phyloP scores from a whole-genome alignment of 2,113 vertebrate species.

The Centropus unirufus region DNA sequence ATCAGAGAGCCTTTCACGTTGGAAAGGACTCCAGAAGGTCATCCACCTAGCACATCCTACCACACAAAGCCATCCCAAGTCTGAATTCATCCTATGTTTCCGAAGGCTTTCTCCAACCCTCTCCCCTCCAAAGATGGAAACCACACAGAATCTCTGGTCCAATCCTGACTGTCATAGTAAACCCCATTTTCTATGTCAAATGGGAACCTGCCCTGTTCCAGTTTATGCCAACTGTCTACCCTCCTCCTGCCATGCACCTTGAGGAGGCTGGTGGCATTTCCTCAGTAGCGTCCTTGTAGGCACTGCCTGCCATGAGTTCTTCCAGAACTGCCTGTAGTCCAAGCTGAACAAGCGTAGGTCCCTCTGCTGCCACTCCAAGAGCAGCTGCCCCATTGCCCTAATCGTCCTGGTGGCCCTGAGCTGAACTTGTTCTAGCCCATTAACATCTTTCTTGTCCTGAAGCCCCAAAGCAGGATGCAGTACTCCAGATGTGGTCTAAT shows the following conservation, averaged over 20 bases:
- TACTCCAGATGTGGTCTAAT: not conserved
- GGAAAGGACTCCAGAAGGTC: not conserved
- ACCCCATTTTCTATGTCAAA: not conserved
- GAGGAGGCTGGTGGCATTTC: not conserved
- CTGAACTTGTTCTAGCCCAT: not conserved
- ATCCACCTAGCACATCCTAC: not conserved
- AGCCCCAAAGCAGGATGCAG: not conserved
- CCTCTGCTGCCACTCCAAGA: not conserved
- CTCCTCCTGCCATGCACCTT: not conserved
- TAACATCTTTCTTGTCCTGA: not conserved
- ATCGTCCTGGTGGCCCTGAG: not conserved
- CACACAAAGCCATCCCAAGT: not conserved
- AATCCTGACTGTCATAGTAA: not conserved
- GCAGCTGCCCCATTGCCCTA: not conserved
- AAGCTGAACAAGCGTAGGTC: not conserved
- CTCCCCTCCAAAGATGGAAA: not conserved
- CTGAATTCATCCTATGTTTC: not conserved
- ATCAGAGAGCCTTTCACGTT: not conserved
- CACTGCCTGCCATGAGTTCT: not conserved
- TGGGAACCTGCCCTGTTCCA: not conserved
- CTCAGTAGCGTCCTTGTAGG: not conserved
- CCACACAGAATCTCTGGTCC: fast-evolving
- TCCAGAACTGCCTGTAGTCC: not conserved
- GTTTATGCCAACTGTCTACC: not conserved
- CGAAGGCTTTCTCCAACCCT: not conserved